Conservation (phyloP, 2,113 vertebrate genomes). For the Maccullochella peelii region DNA sequence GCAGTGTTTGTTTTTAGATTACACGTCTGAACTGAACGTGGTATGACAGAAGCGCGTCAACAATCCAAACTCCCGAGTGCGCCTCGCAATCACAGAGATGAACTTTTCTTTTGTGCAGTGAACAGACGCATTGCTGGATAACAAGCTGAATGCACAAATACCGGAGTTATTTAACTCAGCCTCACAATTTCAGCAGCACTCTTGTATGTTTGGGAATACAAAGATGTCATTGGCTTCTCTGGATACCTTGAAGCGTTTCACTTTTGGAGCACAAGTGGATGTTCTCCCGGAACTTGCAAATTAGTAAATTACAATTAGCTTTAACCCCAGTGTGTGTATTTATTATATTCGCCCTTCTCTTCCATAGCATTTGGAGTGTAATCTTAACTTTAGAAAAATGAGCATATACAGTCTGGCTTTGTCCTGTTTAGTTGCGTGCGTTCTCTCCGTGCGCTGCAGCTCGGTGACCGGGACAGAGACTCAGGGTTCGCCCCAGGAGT, state of each 20-base stretch:
- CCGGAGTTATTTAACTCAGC: slow-evolving; percentile 41
- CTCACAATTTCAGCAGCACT: not conserved
- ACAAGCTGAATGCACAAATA: slow-evolving; percentile 32
- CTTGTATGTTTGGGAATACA: slow-evolving; percentile 47
- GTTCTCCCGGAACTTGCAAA: slow-evolving; percentile 42
- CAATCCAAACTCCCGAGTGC: slow-evolving; percentile 32
- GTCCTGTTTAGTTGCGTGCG: slow-evolving; percentile 73
- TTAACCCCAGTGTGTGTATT: slow-evolving; percentile 8
- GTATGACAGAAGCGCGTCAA: slow-evolving; percentile 54
- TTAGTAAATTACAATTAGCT: slow-evolving; percentile 25
- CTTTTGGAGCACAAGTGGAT: slow-evolving; percentile 44
- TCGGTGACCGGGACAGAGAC: slow-evolving; percentile 80
- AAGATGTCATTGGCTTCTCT: slow-evolving; percentile 10
- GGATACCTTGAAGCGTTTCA: slow-evolving; percentile 42
- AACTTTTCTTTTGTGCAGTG: slow-evolving; percentile 54
- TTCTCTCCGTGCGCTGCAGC: slow-evolving; percentile 72
- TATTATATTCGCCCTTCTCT: not conserved
- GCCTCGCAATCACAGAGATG: slow-evolving; percentile 32
- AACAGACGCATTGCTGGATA: slow-evolving; percentile 50
- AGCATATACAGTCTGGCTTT: slow-evolving; percentile 54
- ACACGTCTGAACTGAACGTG: slow-evolving; percentile 25
- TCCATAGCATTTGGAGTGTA: slow-evolving; percentile 14
- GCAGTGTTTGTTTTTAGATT: slow-evolving; percentile 46
- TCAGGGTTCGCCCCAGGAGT: slow-evolving; percentile 84
- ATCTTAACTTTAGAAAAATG: slow-evolving; percentile 65